Conservation (phyloP, 2,113 vertebrate species). For the Cyphomyrus plagiostoma region DNA sequence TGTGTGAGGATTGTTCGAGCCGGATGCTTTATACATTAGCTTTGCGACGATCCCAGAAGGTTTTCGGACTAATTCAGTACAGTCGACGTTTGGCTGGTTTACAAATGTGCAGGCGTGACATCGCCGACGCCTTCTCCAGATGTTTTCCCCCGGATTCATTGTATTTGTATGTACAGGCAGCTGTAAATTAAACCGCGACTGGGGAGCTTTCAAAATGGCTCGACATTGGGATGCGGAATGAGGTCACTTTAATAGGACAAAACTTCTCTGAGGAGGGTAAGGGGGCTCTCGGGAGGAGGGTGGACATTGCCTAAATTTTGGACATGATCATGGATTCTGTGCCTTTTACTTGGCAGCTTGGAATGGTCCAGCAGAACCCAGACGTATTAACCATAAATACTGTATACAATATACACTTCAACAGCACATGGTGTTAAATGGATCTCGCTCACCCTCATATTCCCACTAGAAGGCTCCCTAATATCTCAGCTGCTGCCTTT, state of each 20-base stretch:
- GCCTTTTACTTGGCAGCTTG: not conserved
- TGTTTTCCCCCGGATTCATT: not conserved
- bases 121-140: not conserved
- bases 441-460: not conserved
- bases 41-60: not conserved
- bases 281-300: not conserved
- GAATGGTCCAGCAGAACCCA: not conserved
- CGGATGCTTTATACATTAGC: not conserved
- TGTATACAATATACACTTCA: not conserved
- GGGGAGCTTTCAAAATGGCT: not conserved
- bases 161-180: not conserved
- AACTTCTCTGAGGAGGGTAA: not conserved
- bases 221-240: not conserved
- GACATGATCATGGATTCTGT: not conserved
- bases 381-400: not conserved
- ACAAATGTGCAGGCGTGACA: not conserved
- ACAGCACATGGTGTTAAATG: not conserved
- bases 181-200: not conserved
- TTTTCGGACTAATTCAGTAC: not conserved
- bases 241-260: constrained; percentile 14
- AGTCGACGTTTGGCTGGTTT: not conserved
- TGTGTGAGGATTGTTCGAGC: not conserved
- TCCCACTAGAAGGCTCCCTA: not conserved
- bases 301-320: not conserved
- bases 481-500: not conserved